Base-by-base conservation (phyloP, 2,888 invertebrate genomes). In the Bedellia somnulentella region DNA sequence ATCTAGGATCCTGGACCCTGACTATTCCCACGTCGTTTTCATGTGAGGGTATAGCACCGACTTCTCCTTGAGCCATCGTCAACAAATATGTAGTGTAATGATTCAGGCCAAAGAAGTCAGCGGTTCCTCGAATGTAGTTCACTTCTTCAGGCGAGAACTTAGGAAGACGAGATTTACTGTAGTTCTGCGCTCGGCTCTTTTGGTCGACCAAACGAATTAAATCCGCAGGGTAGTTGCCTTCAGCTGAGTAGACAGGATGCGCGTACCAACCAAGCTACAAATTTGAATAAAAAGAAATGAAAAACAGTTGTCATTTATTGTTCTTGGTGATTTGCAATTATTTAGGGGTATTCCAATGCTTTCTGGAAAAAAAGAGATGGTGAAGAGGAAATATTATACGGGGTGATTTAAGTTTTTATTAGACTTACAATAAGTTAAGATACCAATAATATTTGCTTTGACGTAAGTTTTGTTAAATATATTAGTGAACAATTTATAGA, bases 21-120 rank as follows among this genome's bases (percentile, higher is more conserved):
- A 78, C 56, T 13, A 82, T 73, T 2, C 83, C 83, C 43, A 81
- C 67, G 45, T 85, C 85, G 34, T 83, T 82, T 42, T 68, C 68
- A 31, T 79, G 81, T 0, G 83, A 82, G 1, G 83, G 82, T 25
- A 66, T 47, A 14, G 54, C 48, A 2, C 77, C 76, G 1, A 73
- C 71, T 46, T 64, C 57, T 24, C 47, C 44, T 22, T 66, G 55
- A 15, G 73, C 64, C 64, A 67, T 70, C 13, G 58, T 59, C 2
- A 77, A 46, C 2, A 75, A 46, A 29, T 76, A 76, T 0, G 75
- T 73, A 0, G 77, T 77, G 29, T 78, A 78, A 39, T 77, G 77
- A 33, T 78, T 78, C 9, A 78, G 45, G 0, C 76, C 77, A 24
- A 78, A 75, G 57, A 70, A 78, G 40, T 78, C 77, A 2, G 71